phyloP scores from a whole-genome alignment of 2,888 invertebrate genomes.

The Athripsodes cinereus region DNA sequence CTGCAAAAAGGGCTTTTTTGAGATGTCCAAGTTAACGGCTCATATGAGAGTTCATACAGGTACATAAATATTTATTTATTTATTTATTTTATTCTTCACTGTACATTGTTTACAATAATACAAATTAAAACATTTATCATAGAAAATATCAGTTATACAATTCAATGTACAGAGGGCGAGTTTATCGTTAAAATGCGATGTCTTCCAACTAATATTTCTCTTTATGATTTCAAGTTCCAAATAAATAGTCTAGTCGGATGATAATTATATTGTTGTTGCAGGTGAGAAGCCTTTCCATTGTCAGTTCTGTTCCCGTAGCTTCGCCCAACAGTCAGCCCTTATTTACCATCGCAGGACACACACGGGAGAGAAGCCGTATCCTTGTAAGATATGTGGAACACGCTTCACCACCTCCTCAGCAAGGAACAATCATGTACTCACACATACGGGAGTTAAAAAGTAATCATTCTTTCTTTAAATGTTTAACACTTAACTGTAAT shows the following conservation, averaged over 20 bases:
- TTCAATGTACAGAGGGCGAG: no score
- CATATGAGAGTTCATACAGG: conserved; percentile 50
- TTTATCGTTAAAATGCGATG: no score
- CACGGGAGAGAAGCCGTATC: conserved; percentile 49
- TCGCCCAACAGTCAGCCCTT: conserved; percentile 48
- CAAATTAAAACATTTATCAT: no score
- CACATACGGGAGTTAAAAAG: conserved; percentile 45
- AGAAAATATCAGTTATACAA: no score
- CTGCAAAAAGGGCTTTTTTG: conserved; percentile 47
- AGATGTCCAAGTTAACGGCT: conserved; percentile 49
- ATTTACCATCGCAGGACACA: conserved; percentile 50
- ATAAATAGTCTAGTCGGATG: no score
- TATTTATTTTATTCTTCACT: no score
- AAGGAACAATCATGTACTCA: conserved; percentile 46
- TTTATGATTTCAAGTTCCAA: no score
- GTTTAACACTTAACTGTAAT: no score
- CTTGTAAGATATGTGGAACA: conserved; percentile 44
- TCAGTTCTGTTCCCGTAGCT: conserved; percentile 43
- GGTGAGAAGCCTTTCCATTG: conserved; percentile 50
- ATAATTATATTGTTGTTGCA: conserved; percentile 25
- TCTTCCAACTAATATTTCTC: no score
- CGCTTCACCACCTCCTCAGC: conserved; percentile 49
- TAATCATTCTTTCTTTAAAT: conserved; percentile 27
- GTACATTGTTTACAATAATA: no score
- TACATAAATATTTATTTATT: conserved; percentile 29